Evolutionary conservation across 1,140 invertebrate species (phyloP).

Genomic region (Sesamia nonagrioides): DNA sequence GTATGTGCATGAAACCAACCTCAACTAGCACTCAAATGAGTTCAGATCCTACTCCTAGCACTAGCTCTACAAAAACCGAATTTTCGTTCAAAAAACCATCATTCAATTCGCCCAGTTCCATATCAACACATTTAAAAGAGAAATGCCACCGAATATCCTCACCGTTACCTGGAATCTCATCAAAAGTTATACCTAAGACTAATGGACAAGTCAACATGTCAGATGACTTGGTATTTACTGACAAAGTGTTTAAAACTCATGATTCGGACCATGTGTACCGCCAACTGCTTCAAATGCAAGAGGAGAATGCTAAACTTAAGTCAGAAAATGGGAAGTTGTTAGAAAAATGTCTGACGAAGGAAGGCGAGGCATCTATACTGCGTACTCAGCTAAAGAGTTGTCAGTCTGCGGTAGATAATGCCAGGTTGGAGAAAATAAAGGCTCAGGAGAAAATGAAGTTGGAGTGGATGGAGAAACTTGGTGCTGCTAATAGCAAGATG

Average conservation of each 20-base stretch:
- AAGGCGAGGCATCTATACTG: slow-evolving; percentile 84
- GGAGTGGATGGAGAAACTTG: slow-evolving; percentile 78
- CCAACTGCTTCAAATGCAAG: slow-evolving; percentile 73
- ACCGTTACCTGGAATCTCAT: slow-evolving; percentile 71
- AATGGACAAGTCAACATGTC: slow-evolving; percentile 55
- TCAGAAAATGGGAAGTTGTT: slow-evolving; percentile 79
- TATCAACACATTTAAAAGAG: slow-evolving; percentile 71
- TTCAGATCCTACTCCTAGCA: slow-evolving; percentile 60
- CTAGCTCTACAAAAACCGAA: slow-evolving; percentile 66
- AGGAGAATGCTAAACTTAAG: slow-evolving; percentile 83
- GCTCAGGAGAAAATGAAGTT: slow-evolving; percentile 79
- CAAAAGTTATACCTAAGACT: slow-evolving; percentile 57
- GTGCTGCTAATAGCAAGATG: slow-evolving; percentile 69
- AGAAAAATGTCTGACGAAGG: slow-evolving; percentile 83
- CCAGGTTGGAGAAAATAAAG: slow-evolving; percentile 77
- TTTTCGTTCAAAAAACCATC: slow-evolving; percentile 77
- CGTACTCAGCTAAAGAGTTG: slow-evolving; percentile 79
- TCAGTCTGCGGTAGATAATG: slow-evolving; percentile 77
- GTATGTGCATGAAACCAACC: slow-evolving; percentile 72
- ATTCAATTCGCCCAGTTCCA: slow-evolving; percentile 48
- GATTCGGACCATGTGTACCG: slow-evolving; percentile 68
- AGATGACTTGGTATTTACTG: slow-evolving; percentile 72
- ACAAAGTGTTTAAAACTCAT: slow-evolving; percentile 70
- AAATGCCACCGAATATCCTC: slow-evolving; percentile 75
- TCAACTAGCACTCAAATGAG: slow-evolving; percentile 75